phyloP scores from a whole-genome alignment of 1,140 invertebrate genomes.

The Aphaenogaster ashmeadi region DNA sequence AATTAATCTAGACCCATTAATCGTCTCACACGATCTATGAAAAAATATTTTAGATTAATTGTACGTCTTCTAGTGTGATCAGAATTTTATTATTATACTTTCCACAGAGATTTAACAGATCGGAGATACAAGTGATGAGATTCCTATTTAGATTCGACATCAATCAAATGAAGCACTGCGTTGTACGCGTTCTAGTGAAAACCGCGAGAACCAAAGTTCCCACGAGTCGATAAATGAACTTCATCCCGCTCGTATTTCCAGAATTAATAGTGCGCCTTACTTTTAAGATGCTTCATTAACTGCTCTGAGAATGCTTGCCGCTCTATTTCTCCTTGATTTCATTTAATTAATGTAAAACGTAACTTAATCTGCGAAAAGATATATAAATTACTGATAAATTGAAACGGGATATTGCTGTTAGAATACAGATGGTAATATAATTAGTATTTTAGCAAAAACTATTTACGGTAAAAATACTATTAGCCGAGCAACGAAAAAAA shows the following conservation, averaged over 20 bases:
- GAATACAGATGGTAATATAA: neutral
- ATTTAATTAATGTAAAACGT: conserved; percentile 43
- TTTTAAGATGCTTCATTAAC: conserved; percentile 55
- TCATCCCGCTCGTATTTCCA: conserved; percentile 42
- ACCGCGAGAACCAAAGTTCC: conserved; percentile 44
- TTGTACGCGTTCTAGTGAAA: conserved; percentile 41
- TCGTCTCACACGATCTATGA: neutral
- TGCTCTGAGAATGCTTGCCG: conserved; percentile 29
- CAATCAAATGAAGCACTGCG: conserved; percentile 41
- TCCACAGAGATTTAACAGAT: neutral
- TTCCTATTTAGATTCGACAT: conserved; percentile 53
- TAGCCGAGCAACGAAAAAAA: neutral
- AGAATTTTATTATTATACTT: neutral
- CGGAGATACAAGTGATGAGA: conserved; percentile 28
- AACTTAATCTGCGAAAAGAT: conserved; percentile 49
- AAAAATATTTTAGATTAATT: conserved; percentile 5
- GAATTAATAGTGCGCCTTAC: conserved; percentile 48
- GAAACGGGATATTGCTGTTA: neutral
- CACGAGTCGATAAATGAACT: conserved; percentile 53
- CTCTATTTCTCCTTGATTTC: conserved; percentile 35
- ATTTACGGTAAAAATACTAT: neutral
- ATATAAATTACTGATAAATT: conserved; percentile 9
- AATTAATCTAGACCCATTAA: neutral
- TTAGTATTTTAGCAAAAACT: neutral
- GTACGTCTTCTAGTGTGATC: neutral